Percentiles rank a stretch among this genome's conserved stretches.
Conservation (phyloP, 2,888 invertebrate species). For the Aphidoletes aphidimyza region DNA sequence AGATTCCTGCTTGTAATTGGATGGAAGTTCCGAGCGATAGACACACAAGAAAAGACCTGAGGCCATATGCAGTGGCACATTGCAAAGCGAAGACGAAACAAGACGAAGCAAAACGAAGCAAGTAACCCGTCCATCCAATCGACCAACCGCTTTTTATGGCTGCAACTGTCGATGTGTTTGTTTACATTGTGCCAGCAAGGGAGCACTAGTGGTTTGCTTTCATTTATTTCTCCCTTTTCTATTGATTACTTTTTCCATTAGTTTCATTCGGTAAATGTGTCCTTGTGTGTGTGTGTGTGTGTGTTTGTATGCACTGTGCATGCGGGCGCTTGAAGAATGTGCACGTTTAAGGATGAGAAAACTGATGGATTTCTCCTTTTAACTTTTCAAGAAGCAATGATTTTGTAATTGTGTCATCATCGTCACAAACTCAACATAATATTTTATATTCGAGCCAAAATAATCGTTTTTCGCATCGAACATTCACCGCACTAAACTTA, state of each 20-base stretch:
- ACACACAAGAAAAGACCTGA: slow-evolving; percentile 46
- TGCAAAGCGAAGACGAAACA: too few relatives aligned
- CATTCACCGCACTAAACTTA: neutral
- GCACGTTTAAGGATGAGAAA: neutral
- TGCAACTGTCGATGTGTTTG: neutral
- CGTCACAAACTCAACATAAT: neutral
- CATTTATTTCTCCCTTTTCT: slow-evolving; percentile 43
- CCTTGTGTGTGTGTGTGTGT: neutral
- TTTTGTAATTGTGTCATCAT: slow-evolving; percentile 41
- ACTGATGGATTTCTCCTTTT: slow-evolving; percentile 16
- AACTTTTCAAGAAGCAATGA: neutral
- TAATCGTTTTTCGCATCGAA: neutral
- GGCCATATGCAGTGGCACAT: neutral
- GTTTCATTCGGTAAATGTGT: neutral
- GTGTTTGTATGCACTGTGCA: neutral
- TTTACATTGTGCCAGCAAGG: neutral
- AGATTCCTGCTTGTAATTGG: slow-evolving; percentile 43
- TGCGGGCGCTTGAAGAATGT: too few relatives aligned
- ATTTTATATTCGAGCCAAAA: neutral
- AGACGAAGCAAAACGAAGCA: neutral
- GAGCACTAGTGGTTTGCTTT: neutral
- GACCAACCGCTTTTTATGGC: too few relatives aligned
- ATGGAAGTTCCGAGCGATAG: slow-evolving; percentile 29
- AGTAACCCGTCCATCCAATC: too few relatives aligned
- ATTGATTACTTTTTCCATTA: slow-evolving; percentile 49